A percentile compares a stretch with the other conserved stretches of the same genome.
phyloP scores from a whole-genome alignment of 2,113 vertebrate species.

The Xyliphius kryptos region DNA sequence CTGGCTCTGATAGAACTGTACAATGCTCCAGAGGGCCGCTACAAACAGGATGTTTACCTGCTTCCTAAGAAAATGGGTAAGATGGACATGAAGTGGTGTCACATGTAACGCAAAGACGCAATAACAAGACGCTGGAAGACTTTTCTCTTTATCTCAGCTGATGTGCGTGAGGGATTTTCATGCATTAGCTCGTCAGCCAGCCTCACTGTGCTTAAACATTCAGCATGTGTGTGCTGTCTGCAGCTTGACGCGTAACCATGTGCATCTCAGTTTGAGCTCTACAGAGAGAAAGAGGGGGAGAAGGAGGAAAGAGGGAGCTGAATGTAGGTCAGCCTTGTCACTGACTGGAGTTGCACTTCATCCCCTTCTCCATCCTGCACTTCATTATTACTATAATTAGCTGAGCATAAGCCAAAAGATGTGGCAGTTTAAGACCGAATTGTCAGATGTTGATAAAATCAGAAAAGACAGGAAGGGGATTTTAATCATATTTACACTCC shows the following conservation, averaged over 20 bases:
- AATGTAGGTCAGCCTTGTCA: constrained; percentile 57
- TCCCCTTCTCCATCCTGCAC: background rate
- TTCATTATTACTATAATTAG: background rate
- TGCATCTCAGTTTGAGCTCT: constrained; percentile 2
- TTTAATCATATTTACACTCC: background rate
- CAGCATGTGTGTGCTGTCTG: constrained; percentile 26
- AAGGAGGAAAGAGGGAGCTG: constrained; percentile 7
- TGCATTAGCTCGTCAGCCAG: constrained; percentile 9
- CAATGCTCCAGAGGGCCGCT: constrained; percentile 83
- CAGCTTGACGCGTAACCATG: constrained; percentile 8
- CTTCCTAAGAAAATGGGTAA: constrained; percentile 92
- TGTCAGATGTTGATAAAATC: background rate
- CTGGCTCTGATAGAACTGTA: constrained; percentile 84
- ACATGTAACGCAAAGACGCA: no score
- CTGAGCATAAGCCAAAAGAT: background rate
- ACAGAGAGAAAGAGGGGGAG: constrained; percentile 1
- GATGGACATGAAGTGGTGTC: constrained; percentile 19
- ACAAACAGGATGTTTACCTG: constrained; percentile 87
- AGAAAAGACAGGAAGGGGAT: background rate
- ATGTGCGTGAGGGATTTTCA: background rate
- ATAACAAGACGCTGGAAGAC: no score
- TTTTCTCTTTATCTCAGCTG: background rate
- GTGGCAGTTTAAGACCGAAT: background rate
- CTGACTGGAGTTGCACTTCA: constrained; percentile 13
- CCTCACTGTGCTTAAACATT: constrained; percentile 6